Conservation (phyloP, 2,888 invertebrate genomes). For the Clunio marinus region DNA sequence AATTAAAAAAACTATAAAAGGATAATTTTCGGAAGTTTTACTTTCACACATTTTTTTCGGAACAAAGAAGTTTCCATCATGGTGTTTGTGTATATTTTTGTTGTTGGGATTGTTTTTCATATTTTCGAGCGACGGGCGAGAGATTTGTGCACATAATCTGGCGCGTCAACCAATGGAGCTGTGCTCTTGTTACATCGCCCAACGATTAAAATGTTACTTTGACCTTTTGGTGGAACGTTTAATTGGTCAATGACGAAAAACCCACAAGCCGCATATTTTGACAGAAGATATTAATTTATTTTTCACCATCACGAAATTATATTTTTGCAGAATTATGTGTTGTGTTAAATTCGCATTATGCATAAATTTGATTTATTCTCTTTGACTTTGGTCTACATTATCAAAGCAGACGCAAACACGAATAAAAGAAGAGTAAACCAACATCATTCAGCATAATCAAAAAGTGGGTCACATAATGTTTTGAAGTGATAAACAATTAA, state of each 20-base stretch:
- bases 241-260: neutral
- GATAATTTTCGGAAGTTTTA: neutral
- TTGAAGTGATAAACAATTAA: neutral
- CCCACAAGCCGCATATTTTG: neutral
- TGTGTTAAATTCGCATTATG: neutral
- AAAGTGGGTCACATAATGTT: conserved; percentile 34
- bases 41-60: conserved; percentile 17
- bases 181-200: neutral
- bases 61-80: conserved; percentile 22
- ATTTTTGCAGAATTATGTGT: neutral
- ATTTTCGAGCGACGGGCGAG: conserved; percentile 2
- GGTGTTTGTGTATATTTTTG: conserved; percentile 17
- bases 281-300: neutral
- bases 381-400: neutral
- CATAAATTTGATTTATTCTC: neutral
- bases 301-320: neutral
- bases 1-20: neutral
- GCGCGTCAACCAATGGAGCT: neutral
- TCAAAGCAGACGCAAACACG: neutral
- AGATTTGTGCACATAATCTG: neutral
- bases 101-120: conserved; percentile 9
- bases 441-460: neutral
- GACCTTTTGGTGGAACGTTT: neutral
- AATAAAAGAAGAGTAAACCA: neutral
- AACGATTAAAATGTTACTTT: neutral